phyloP scores from a whole-genome alignment of 2,797 vertebrate species.

The Catostomus latipinnis region DNA sequence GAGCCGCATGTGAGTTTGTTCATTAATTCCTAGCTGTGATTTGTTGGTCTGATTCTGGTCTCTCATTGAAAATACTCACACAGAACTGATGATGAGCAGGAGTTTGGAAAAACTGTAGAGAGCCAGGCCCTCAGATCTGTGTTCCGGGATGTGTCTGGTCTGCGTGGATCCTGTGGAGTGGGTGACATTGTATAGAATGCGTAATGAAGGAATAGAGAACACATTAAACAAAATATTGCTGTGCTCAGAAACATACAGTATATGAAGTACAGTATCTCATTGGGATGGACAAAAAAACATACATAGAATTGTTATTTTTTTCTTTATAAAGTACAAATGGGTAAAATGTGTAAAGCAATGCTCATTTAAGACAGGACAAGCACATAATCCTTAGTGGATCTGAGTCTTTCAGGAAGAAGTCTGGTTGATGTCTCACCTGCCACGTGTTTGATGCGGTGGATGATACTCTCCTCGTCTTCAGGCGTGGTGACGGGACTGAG shows the following conservation, averaged over 20 bases:
- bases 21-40: not conserved
- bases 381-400: too few species aligned
- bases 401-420: too few species aligned
- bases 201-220: too few species aligned
- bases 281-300: too few species aligned
- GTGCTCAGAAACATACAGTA: too few species aligned
- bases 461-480: slow-evolving; percentile 88
- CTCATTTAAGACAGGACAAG: too few species aligned
- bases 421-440: slow-evolving; percentile 75
- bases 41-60: not conserved
- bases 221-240: too few species aligned
- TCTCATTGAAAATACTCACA: slow-evolving; percentile 78
- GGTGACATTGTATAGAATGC: not conserved
- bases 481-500: slow-evolving; percentile 94
- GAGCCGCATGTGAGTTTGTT: not conserved
- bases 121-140: slow-evolving; percentile 82
- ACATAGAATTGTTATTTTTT: too few species aligned
- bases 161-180: slow-evolving; percentile 89
- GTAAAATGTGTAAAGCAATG: too few species aligned
- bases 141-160: slow-evolving; percentile 91
- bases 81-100: slow-evolving; percentile 95
- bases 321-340: too few species aligned
- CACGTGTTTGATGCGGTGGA: slow-evolving; percentile 93
- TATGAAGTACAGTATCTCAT: too few species aligned
- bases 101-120: slow-evolving; percentile 95